Evolutionary conservation across 2,797 vertebrate species (phyloP).

Genomic region (Florisuga fusca): DNA sequence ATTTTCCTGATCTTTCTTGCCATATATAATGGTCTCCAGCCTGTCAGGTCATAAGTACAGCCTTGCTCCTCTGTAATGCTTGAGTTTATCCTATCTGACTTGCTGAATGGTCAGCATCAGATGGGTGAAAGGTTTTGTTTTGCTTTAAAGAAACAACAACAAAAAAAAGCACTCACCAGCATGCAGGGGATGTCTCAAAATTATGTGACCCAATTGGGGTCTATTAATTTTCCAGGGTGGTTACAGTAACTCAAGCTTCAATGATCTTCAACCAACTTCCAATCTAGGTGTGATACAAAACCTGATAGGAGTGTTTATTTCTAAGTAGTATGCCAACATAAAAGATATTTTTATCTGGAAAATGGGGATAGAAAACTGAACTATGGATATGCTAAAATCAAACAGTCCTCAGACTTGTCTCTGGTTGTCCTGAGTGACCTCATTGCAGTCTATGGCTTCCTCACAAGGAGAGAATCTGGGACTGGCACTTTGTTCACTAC

Average conservation of each 20-base stretch:
- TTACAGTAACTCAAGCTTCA: neutral
- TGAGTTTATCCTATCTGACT: neutral
- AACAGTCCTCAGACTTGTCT: neutral
- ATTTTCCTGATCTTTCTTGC: neutral
- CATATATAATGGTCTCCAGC: neutral
- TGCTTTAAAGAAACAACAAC: neutral
- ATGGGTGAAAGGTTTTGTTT: conserved; percentile 32
- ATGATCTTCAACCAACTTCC: neutral
- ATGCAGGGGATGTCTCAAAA: neutral
- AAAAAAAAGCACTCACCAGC: neutral
- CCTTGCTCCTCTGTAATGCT: neutral
- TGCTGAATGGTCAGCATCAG: neutral
- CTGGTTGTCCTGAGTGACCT: neutral
- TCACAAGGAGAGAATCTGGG: too few relatives aligned
- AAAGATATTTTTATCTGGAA: neutral
- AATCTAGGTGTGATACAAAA: neutral
- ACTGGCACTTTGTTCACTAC: too few relatives aligned
- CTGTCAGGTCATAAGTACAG: neutral
- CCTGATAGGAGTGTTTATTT: neutral
- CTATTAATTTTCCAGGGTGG: neutral
- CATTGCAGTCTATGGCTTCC: too few relatives aligned
- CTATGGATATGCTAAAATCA: neutral
- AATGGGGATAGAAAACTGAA: neutral
- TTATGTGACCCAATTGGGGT: neutral
- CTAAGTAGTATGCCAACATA: neutral